These are phyloP conservation scores for Otolemur crassicaudatus DNA, from an alignment of 2,797 vertebrate species.

Conservation along the genomic window DNA sequence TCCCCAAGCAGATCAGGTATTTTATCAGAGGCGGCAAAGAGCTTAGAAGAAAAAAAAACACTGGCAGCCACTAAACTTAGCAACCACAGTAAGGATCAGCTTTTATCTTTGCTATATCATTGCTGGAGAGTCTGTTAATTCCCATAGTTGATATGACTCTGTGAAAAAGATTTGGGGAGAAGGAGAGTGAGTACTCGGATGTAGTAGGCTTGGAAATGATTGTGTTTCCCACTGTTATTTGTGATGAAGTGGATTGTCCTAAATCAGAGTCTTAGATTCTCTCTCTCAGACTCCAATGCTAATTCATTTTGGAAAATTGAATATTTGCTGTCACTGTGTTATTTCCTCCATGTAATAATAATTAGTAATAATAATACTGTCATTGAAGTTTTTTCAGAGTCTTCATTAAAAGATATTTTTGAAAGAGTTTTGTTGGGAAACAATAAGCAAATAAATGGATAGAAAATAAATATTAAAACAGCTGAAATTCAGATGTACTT, in stretches of 20 bases:
- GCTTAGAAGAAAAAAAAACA: conserved; percentile 55
- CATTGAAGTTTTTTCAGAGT: conserved; percentile 17
- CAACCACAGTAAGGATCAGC: background rate
- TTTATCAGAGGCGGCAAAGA: conserved; percentile 49
- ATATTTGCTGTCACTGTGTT: background rate
- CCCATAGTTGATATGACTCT: background rate
- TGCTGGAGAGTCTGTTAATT: background rate
- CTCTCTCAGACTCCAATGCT: background rate
- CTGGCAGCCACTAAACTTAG: conserved; percentile 55
- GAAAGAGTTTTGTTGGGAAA: conserved; percentile 30
- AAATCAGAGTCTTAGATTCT: conserved; percentile 23
- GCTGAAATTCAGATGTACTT: conserved; percentile 45
- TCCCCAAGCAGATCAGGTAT: conserved; percentile 24
- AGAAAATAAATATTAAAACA: conserved; percentile 22
- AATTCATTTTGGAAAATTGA: conserved; percentile 54
- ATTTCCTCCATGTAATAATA: background rate
- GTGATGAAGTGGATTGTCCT: background rate
- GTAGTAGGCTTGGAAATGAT: conserved; percentile 39
- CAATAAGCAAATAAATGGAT: conserved; percentile 43
- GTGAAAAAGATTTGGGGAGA: background rate
- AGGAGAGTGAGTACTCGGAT: background rate
- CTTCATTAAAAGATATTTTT: conserved; percentile 48
- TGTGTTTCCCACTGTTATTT: conserved; percentile 44
- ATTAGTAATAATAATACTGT: conserved; percentile 46
- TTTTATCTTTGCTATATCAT: conserved; percentile 16